phyloP scores from a whole-genome alignment of 2,888 invertebrate species.

The Chirona hameri region DNA sequence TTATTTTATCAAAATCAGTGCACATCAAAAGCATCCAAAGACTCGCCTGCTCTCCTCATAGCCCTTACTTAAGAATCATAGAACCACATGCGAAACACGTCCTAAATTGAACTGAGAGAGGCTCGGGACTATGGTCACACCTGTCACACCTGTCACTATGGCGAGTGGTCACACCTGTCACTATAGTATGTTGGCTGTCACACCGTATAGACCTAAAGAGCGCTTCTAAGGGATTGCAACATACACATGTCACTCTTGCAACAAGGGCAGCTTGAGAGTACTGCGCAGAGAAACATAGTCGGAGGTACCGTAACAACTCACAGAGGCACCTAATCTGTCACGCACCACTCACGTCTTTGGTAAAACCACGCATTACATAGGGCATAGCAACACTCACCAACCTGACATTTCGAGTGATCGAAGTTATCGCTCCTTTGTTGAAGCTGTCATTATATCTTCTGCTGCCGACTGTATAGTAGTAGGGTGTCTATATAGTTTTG shows the following conservation, averaged over 20 bases:
- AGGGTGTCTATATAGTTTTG: too few relatives aligned
- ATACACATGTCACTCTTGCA: background rate
- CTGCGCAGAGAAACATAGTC: background rate
- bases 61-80: background rate
- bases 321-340: too few relatives aligned
- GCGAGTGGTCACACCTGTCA: too few relatives aligned
- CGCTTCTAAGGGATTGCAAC: background rate
- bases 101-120: background rate
- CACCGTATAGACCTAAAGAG: background rate
- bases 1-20: slow-evolving; percentile 12
- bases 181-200: background rate
- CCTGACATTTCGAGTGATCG: background rate
- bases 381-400: background rate
- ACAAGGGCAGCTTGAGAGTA: background rate
- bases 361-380: background rate
- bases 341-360: background rate
- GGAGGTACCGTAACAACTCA: too few relatives aligned
- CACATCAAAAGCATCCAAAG: background rate
- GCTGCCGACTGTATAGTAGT: too few relatives aligned
- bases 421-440: too few relatives aligned
- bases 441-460: too few relatives aligned
- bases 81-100: background rate
- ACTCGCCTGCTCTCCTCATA: background rate
- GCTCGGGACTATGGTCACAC: background rate
- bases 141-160: too few relatives aligned